Evolutionary conservation across 2,797 vertebrate species (phyloP), one percentile per base, ranked within the genome.

Genomic region (Xiphophorus birchmanni): DNA sequence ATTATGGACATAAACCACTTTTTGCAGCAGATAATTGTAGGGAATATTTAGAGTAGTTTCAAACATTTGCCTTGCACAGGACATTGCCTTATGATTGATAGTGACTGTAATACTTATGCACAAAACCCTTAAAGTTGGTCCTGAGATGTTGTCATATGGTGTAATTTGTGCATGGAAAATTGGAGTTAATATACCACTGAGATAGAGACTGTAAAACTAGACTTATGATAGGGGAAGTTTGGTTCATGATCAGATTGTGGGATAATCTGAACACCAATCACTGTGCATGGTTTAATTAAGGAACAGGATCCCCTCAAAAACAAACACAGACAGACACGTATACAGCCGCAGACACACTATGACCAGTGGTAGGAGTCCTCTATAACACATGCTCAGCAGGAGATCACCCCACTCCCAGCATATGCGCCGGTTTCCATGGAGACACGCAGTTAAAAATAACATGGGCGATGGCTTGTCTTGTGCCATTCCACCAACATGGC

Each of bases 361-460:
- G 90, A 88, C 91, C 91, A 89, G 76, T 12, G 47, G 84, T 82
- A 87, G 77, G 84, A 90, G 86, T 90, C 87, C 87, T 86, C 82
- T 84, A 84, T 77, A 73, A 83, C 85, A 85, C 91, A 84, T 72
- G 60, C 93, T 84, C 92, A 93, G 93, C 90, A 83, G 92, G 91
- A 92, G 93, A 90, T 93, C 90, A 90, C 90, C 90, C 17, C 87
- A 86, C 87, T 89, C 91, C 58, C 58, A 13, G 91, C 94, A 94
- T 94, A 95, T 95, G 94, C 90, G 91, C 91, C 74, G 92, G 95
- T 96, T 96, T 95, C 96, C 95, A 96, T 96, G 95, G 96, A 95
- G 95, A 96, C 95, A 95, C 92, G 77, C 92, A 93, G 95, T 96
- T 96, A 96, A 96, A 96, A 96, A 96, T 96, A 96, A 96, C 94